These are phyloP conservation scores for Itoplectis maculator DNA, from an alignment of 2,888 invertebrate species.

Conservation along the genomic window DNA sequence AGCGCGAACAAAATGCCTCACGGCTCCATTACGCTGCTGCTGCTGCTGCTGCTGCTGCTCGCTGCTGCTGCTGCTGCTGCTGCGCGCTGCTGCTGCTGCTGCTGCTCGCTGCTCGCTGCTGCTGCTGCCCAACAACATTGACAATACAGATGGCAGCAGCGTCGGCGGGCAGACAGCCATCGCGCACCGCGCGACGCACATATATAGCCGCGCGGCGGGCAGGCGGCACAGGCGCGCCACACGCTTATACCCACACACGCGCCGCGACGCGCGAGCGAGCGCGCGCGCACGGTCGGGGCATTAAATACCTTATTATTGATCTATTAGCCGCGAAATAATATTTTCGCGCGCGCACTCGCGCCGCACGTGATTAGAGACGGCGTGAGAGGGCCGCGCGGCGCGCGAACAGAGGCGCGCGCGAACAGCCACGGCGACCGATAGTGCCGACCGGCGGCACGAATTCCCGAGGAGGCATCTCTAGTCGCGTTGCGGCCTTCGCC, in stretches of 20 bases:
- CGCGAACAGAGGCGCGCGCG: too few relatives aligned
- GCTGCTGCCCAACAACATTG: conserved; percentile 89
- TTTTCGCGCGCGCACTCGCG: conserved; percentile 79
- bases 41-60: conserved; percentile 58
- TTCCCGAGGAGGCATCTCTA: too few relatives aligned
- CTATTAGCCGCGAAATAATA: conserved; percentile 80
- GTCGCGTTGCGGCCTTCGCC: too few relatives aligned
- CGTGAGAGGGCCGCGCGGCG: background rate
- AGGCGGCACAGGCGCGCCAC: conserved; percentile 28
- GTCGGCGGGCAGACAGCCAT: conserved; percentile 85
- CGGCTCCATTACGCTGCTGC: conserved; percentile 82
- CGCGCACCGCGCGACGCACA: conserved; percentile 60
- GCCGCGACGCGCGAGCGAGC: too few relatives aligned
- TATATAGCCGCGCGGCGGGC: conserved; percentile 9
- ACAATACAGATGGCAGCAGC: conserved; percentile 93
- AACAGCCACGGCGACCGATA: too few relatives aligned
- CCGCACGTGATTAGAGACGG: conserved; percentile 74
- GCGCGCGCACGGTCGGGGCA: too few relatives aligned
- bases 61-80: conserved; percentile 71
- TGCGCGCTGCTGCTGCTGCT: conserved; percentile 58
- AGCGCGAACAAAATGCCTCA: conserved; percentile 82
- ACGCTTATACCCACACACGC: conserved; percentile 75
- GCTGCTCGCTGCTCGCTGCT: conserved; percentile 70
- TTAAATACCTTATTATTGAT: conserved; percentile 84
- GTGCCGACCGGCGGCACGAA: too few relatives aligned